A percentile compares a stretch with the other conserved stretches of the same genome.
These are phyloP conservation scores for Eonycteris spelaea DNA, from an alignment of 2,113 vertebrate species.

Conservation along the genomic window DNA sequence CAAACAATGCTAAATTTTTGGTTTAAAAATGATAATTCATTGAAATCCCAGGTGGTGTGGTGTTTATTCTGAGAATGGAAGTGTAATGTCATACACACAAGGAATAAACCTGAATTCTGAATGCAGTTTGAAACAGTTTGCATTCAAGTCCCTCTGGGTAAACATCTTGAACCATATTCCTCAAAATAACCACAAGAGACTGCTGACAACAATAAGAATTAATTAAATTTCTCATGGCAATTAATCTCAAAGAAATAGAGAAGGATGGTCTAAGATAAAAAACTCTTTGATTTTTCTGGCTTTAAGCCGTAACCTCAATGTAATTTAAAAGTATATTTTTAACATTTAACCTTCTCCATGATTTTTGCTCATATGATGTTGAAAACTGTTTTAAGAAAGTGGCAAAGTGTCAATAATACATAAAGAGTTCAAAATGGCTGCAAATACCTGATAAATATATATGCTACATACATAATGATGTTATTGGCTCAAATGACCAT, in stretches of 20 bases:
- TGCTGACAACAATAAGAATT: background rate
- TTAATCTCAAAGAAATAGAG: conserved; percentile 48
- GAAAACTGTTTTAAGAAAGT: conserved; percentile 66
- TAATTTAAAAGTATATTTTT: conserved; percentile 60
- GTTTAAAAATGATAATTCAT: conserved; percentile 52
- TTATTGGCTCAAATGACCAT: conserved; percentile 65
- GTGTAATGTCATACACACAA: background rate
- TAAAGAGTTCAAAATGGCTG: conserved; percentile 71
- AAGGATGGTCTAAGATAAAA: background rate
- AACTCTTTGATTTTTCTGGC: conserved; percentile 48
- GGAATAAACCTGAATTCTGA: background rate
- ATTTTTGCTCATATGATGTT: conserved; percentile 64
- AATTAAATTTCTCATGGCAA: conserved; percentile 49
- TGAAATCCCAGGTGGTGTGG: conserved; percentile 40
- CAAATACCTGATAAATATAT: conserved; percentile 63
- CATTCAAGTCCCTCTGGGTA: background rate
- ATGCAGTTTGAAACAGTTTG: conserved; percentile 38
- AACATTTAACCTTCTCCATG: conserved; percentile 62
- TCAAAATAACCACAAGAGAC: conserved; percentile 47
- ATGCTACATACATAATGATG: conserved; percentile 44
- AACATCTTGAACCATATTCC: background rate
- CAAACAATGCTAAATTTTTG: conserved; percentile 60
- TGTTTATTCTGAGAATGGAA: conserved; percentile 48
- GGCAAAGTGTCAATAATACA: conserved; percentile 59
- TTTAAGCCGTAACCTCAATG: conserved; percentile 9